Base-by-base conservation (phyloP, 2,113 vertebrate genomes). In the Eudyptes chrysolophus region DNA sequence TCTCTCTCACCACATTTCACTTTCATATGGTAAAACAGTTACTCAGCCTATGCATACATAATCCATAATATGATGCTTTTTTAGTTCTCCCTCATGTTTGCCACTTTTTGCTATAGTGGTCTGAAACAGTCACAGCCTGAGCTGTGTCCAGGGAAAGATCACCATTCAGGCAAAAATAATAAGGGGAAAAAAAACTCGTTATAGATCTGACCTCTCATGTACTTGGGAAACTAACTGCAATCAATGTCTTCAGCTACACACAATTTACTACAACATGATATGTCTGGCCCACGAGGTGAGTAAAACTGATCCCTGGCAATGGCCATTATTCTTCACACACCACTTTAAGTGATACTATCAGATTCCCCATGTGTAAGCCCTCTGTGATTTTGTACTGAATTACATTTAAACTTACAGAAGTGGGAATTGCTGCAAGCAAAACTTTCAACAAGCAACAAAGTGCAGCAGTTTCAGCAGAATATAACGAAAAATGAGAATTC, bases 221-320 rank as follows among this genome's bases (percentile, higher is more conserved):
- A 79, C 52, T 80, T 92, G 64, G 88, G 60, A 94, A 94, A 80
- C 80, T 95, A 96, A 94, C 95, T 93, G 83, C 68, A 94, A 97
- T 98, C 96, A 94, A 98, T 97, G 82, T 25, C 51, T 95, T 96
- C 83, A 87, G 90, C 86, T 78, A 89, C 95, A 96, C 96, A 85
- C 96, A 62, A 96, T 97, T 98, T 97, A 96, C 85, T 90, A 75
- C 55, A 95, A 66, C 90, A 95, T 97, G 90, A 97, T 97, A 94
- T 13, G 77, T 69, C 87, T 94, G 64, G 72, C 71, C 52, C 62
- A 11, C 34, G 65, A 74, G 52, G 46, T 3, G 11, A 78, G 86
- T 68, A 84, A 85, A 97, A 84, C 69, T 58, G 90, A 94, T 82
- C 83, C 69, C 87, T 96, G 85, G 49, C 65, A 84, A 21, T 15